Conservation (phyloP, 2,797 vertebrate genomes). For the Sylvilagus floridanus region DNA sequence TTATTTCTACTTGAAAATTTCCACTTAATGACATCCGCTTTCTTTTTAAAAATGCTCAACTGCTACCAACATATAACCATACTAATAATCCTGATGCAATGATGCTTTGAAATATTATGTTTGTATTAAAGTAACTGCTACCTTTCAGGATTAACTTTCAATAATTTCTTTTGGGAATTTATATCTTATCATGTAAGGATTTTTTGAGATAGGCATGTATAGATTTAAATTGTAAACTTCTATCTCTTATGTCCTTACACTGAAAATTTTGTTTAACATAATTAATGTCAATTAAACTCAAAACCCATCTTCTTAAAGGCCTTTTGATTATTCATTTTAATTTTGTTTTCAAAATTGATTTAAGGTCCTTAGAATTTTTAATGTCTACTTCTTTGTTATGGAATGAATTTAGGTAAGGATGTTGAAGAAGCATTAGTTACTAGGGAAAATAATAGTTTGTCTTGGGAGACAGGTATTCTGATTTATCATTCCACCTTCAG, state of each 20-base stretch:
- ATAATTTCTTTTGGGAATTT: background rate
- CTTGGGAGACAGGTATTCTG: background rate
- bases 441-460: background rate
- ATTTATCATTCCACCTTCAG: background rate
- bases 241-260: background rate
- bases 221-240: background rate
- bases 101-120: constrained; percentile 18
- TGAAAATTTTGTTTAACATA: background rate
- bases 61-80: background rate
- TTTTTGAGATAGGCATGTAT: background rate
- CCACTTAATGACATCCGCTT: background rate
- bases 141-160: background rate
- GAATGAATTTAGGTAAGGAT: background rate
- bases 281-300: constrained; percentile 21
- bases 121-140: background rate
- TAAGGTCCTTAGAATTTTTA: background rate
- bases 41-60: background rate
- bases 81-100: background rate
- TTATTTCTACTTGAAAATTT: constrained; percentile 13
- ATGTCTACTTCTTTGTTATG: background rate
- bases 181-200: background rate
- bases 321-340: background rate
- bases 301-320: background rate
- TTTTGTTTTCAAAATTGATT: background rate
- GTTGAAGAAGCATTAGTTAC: background rate